A percentile compares a stretch with the other conserved stretches of the same genome.
Evolutionary conservation across 2,113 vertebrate species (phyloP).

Genomic region (Rhinopomastus cyanomelas): DNA sequence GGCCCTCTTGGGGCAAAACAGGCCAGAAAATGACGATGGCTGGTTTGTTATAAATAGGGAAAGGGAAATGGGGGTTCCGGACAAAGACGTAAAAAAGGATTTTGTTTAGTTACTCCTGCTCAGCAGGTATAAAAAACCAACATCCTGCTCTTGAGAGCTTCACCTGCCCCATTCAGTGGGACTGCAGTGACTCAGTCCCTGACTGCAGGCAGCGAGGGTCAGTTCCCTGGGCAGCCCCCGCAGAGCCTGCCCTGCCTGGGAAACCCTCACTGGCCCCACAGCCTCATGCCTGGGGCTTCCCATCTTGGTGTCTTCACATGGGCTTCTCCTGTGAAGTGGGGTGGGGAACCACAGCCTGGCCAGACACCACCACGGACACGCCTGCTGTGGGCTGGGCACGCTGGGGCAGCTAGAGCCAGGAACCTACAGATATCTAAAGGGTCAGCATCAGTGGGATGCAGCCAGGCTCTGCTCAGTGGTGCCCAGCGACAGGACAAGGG

Average conservation of each 20-base stretch:
- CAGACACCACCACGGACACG: rapidly evolving
- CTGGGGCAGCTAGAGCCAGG: too few species aligned
- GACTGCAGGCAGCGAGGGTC: too few species aligned
- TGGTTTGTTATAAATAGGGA: neutral
- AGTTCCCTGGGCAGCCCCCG: neutral
- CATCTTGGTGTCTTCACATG: neutral
- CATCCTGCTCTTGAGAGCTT: neutral
- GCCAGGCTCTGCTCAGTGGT: too few species aligned
- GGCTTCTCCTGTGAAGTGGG: neutral
- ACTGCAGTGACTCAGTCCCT: neutral
- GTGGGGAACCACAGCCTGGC: neutral
- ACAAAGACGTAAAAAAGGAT: neutral
- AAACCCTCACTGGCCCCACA: neutral
- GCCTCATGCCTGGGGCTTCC: neutral
- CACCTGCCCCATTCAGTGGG: neutral
- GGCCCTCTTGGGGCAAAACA: neutral
- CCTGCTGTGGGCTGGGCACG: rapidly evolving
- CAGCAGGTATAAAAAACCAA: constrained; percentile 10
- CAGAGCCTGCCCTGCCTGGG: rapidly evolving
- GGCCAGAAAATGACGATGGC: neutral
- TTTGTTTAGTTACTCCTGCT: constrained; percentile 12
- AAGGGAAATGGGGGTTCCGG: neutral
- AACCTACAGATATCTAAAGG: too few species aligned
- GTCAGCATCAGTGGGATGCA: too few species aligned
- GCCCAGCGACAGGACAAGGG: too few species aligned